These are phyloP conservation scores for Circaetus cinerascens DNA, from an alignment of 2,113 vertebrate species.

Conservation along the genomic window DNA sequence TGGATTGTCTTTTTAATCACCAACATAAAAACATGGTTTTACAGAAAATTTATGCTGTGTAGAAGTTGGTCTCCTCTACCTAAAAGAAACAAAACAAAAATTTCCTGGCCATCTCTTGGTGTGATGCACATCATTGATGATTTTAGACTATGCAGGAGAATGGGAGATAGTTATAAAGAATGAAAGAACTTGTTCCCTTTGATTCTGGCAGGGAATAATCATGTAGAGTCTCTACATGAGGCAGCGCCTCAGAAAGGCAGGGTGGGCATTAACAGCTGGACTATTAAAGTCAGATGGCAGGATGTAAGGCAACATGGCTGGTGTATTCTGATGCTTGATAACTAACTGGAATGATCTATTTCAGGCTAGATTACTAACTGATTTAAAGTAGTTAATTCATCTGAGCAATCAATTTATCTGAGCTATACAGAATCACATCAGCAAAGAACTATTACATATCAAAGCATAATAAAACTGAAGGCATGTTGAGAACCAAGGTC, in stretches of 20 bases:
- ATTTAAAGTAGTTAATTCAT: conserved; percentile 13
- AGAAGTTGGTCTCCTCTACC: background rate
- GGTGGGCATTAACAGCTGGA: background rate
- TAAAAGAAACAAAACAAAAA: background rate
- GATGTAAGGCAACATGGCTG: background rate
- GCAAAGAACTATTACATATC: background rate
- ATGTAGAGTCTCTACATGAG: background rate
- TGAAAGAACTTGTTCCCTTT: background rate
- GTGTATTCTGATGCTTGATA: background rate
- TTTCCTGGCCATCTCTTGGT: background rate
- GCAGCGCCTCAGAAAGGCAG: background rate
- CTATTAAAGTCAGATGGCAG: background rate
- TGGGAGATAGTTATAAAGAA: background rate
- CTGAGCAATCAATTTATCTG: background rate
- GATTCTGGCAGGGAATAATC: background rate
- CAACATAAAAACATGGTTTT: background rate
- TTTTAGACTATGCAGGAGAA: background rate
- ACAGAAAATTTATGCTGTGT: background rate
- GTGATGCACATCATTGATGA: background rate
- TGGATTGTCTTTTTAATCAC: background rate
- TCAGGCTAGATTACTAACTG: background rate
- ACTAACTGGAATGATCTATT: background rate
- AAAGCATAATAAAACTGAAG: conserved; percentile 4
- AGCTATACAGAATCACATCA: background rate
- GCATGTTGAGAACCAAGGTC: background rate